Conservation (phyloP, 1,140 invertebrate species). For the Macrobrachium rosenbergii region DNA sequence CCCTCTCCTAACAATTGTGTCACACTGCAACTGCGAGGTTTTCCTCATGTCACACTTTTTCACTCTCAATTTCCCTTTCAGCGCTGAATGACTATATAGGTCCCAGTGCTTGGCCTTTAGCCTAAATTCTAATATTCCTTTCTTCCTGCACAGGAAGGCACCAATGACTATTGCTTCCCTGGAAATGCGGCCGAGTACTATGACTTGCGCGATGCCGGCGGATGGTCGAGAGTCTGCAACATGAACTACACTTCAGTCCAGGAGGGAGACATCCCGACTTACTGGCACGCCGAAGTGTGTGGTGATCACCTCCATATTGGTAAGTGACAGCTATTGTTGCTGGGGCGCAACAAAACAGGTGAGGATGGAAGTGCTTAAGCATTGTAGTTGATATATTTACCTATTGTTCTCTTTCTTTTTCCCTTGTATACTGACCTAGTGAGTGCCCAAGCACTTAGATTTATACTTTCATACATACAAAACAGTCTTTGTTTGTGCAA, state of each 20-base stretch:
- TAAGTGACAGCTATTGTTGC: not conserved
- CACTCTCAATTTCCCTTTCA: too few species aligned
- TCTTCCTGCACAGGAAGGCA: not conserved
- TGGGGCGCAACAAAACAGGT: not conserved
- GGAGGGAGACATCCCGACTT: not conserved
- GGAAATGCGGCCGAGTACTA: conserved; percentile 6
- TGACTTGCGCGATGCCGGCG: not conserved
- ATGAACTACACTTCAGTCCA: not conserved
- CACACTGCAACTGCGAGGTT: too few species aligned
- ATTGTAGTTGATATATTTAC: not conserved
- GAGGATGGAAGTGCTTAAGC: not conserved
- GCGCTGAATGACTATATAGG: too few species aligned
- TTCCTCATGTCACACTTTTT: too few species aligned
- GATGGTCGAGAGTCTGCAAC: not conserved
- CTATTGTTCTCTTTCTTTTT: not conserved
- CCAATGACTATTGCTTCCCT: not conserved
- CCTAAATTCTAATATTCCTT: not conserved
- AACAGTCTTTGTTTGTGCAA: too few species aligned
- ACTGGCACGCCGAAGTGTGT: conserved; percentile 10
- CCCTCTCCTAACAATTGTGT: too few species aligned
- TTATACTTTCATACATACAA: too few species aligned
- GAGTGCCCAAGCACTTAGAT: too few species aligned
- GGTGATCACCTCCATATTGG: conserved; percentile 15
- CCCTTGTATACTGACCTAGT: too few species aligned
- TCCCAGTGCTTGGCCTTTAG: not conserved